Evolutionary conservation across 2,113 vertebrate genomes (phyloP).

Genomic region (Oreotrochilus melanogaster): DNA sequence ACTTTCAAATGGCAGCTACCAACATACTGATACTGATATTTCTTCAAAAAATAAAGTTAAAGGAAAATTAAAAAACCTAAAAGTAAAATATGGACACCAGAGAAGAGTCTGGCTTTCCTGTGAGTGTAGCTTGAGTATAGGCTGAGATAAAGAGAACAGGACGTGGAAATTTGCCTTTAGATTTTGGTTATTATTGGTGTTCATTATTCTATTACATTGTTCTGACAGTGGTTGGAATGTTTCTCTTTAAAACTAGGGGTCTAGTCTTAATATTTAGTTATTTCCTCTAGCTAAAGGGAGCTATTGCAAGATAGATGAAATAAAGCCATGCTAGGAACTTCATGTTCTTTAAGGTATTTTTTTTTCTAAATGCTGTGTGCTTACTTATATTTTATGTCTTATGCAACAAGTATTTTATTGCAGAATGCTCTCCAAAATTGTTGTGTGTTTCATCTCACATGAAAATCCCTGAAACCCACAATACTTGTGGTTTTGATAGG

Average conservation of each 20-base stretch:
- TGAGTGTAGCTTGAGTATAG: background rate
- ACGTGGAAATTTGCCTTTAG: background rate
- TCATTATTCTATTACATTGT: background rate
- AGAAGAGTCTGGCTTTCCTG: background rate
- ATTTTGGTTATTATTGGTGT: background rate
- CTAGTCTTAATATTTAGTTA: background rate
- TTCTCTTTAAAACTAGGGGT: background rate
- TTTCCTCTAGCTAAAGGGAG: background rate
- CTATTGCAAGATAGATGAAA: background rate
- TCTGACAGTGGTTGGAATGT: background rate
- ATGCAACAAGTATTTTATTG: background rate
- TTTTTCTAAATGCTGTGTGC: background rate
- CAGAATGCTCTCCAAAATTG: background rate
- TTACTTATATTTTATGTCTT: background rate
- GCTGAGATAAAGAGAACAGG: background rate
- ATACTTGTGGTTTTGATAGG: background rate
- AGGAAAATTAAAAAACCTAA: background rate
- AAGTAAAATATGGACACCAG: background rate
- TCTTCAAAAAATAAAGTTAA: background rate
- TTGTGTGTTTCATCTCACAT: background rate
- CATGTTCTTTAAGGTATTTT: background rate
- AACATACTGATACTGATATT: background rate
- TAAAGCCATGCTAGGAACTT: background rate
- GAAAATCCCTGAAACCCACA: background rate
- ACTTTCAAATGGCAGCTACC: background rate